Base-by-base conservation (phyloP, 2,113 vertebrate genomes). In the Micronycteris hirsuta region DNA sequence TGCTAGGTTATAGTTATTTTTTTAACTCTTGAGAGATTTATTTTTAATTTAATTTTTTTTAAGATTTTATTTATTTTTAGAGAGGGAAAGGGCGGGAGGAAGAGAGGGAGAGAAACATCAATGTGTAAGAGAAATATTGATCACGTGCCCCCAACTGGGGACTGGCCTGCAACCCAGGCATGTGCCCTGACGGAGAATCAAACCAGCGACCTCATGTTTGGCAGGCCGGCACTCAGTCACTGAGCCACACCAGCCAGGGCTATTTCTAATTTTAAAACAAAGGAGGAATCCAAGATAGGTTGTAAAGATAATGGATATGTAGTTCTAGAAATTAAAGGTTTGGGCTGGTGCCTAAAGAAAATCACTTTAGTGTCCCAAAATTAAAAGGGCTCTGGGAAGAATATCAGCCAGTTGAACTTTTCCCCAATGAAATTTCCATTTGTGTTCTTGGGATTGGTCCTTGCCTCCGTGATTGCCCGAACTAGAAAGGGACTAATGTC, bases 241-340 rank as follows among this genome's bases (percentile, higher is more conserved):
- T 58, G 56, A 24, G 22, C 22, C 54, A 56, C 22, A 22, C 54
- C 54, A 56, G 22, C 56, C 56, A 58, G 56, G 22, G 56, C 20
- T 58, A 80, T 7, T 63, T 58, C 86, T 82, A 38, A 82, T 86
- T 82, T 80, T 93, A 67, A 92, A 96, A 73, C 68, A 83, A 47
- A 94, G 14, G 38, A 78, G 8, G 26, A 81, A 76, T 76, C 22
- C 11, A 67, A 6, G 92, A 24, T 73, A 10, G 26, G n/a, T 56
- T 67, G 65, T 80, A 71, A 88, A 2, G 9, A 58, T 76, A 82
- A 81, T 63, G 28, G 26, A 22, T 81, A 85, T 80, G 85, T 80
- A 47, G 54, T 70, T 91, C 38, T 91, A 74, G 73, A 96, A 88
- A 74, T 88, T 11, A 85, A 96, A 95, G 14, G n/a, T 78, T 80